These are phyloP conservation scores for Pygmarrhopalites habei DNA, from an alignment of 1,140 invertebrate genomes.

Conservation along the genomic window DNA sequence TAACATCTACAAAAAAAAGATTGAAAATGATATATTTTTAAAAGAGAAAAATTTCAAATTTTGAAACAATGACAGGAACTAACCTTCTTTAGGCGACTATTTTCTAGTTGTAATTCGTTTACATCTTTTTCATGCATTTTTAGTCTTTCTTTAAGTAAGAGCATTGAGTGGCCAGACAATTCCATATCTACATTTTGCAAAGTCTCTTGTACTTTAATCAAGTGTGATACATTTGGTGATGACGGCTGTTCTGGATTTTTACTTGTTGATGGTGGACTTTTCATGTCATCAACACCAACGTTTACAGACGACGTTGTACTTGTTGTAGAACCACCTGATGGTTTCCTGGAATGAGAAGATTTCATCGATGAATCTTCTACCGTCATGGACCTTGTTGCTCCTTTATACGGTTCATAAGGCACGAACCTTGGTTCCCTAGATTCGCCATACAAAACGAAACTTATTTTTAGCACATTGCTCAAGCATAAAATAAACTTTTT, in stretches of 20 bases:
- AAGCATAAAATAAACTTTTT: too few species aligned
- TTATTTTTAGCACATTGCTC: too few species aligned
- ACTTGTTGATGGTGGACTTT: not conserved
- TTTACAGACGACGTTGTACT: too few species aligned
- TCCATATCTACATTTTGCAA: not conserved
- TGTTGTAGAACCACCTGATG: not conserved
- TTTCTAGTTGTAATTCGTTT: constrained; percentile 32
- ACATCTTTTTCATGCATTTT: constrained; percentile 36
- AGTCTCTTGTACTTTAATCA: too few species aligned
- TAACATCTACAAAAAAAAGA: too few species aligned
- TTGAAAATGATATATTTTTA: too few species aligned
- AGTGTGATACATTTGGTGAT: too few species aligned
- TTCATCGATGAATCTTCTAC: not conserved
- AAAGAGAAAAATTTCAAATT: too few species aligned
- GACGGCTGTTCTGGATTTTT: not conserved
- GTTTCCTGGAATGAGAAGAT: not conserved
- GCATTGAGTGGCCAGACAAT: constrained; percentile 19
- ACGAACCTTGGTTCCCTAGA: constrained; percentile 36
- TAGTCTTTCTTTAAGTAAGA: constrained; percentile 33
- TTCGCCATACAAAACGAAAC: too few species aligned
- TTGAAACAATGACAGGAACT: too few species aligned
- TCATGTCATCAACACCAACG: not conserved
- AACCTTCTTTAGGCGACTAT: constrained; percentile 32
- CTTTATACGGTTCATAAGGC: constrained; percentile 37
- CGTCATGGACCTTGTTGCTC: constrained; percentile 23